These are phyloP conservation scores for Abscondita cerata DNA, from an alignment of 2,888 invertebrate species.

Conservation along the genomic window DNA sequence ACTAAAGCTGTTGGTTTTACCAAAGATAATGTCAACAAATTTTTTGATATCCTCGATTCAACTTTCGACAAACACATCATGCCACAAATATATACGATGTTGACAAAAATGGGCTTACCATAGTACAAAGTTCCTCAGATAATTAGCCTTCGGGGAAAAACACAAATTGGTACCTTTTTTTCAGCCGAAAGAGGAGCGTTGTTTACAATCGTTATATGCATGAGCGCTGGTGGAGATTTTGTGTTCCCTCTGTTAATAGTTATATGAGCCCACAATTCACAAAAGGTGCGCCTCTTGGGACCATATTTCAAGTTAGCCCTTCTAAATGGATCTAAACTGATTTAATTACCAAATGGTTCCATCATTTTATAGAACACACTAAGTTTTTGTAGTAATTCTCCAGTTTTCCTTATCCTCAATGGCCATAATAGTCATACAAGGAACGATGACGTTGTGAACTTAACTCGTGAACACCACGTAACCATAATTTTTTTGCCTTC, in stretches of 20 bases:
- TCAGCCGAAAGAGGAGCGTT: background rate
- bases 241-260: background rate
- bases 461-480: background rate
- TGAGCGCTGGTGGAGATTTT: background rate
- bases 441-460: background rate
- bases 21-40: background rate
- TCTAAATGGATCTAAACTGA: background rate
- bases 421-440: background rate
- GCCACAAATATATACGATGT: background rate
- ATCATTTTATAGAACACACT: background rate
- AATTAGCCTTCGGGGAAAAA: background rate
- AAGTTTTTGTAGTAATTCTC: background rate
- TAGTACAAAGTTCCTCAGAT: background rate
- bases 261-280: background rate
- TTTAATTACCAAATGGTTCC: conserved; percentile 1
- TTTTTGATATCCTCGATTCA: conserved; percentile 1
- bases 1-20: background rate
- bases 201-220: background rate
- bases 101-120: background rate
- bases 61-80: background rate
- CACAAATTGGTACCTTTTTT: background rate
- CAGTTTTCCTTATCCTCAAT: background rate
- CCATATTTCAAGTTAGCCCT: background rate
- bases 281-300: background rate
- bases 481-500: background rate